These are phyloP conservation scores for Netelia fuscicornis DNA, from an alignment of 2,888 invertebrate species.

Conservation along the genomic window DNA sequence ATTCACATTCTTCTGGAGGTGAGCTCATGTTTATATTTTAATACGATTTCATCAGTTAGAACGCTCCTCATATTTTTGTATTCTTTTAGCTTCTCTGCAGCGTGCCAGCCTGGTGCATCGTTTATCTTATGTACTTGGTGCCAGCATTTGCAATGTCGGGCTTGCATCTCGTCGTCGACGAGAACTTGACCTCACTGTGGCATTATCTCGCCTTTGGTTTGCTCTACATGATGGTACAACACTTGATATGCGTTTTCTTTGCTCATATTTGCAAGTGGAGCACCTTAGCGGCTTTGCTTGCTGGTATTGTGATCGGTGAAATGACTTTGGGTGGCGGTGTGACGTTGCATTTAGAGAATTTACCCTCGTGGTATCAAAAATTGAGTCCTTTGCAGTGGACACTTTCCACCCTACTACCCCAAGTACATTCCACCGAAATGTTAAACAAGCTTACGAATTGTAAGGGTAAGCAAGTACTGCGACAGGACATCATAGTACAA, in stretches of 20 bases:
- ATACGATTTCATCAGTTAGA: background rate
- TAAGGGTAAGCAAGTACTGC: constrained; percentile 89
- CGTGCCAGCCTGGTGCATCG: constrained; percentile 91
- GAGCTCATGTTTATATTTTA: constrained; percentile 74
- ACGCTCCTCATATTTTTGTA: background rate
- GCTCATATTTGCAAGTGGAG: constrained; percentile 81
- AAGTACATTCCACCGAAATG: constrained; percentile 76
- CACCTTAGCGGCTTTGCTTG: constrained; percentile 77
- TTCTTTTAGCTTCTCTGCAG: constrained; percentile 90
- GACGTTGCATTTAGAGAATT: constrained; percentile 80
- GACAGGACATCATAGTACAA: constrained; percentile 94
- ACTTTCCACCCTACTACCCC: constrained; percentile 78
- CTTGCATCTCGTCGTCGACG: constrained; percentile 87
- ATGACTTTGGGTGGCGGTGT: constrained; percentile 80
- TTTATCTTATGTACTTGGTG: constrained; percentile 94
- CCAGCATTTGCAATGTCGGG: constrained; percentile 96
- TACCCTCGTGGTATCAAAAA: constrained; percentile 81
- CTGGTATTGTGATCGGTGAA: constrained; percentile 80
- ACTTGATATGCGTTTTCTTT: constrained; percentile 80
- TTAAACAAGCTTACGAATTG: constrained; percentile 79
- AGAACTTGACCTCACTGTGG: constrained; percentile 81
- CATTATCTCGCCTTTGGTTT: constrained; percentile 80
- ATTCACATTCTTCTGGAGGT: constrained; percentile 94
- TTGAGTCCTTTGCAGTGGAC: constrained; percentile 82
- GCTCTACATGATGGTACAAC: constrained; percentile 81